Evolutionary conservation across 2,888 invertebrate species (phyloP).

Genomic region (Melinaea marsaeus): DNA sequence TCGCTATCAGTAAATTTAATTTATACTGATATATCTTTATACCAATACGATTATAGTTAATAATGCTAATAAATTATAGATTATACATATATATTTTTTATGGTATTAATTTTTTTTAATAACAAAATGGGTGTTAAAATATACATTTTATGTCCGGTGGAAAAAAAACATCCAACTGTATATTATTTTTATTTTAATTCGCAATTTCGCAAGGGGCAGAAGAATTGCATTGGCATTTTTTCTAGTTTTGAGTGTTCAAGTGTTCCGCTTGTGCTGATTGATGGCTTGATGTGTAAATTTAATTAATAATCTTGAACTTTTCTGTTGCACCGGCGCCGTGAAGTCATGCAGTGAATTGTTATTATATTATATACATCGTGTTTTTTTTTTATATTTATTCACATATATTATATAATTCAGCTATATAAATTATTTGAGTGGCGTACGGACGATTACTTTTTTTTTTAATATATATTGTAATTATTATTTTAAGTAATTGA

Average conservation of each 20-base stretch:
- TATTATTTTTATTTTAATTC: too few relatives aligned
- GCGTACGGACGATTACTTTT: constrained; percentile 21
- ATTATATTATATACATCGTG: constrained; percentile 16
- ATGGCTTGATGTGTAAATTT: constrained; percentile 34
- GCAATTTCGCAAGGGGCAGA: too few relatives aligned
- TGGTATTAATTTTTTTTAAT: too few relatives aligned
- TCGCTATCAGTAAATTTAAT: too few relatives aligned
- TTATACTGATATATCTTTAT: too few relatives aligned
- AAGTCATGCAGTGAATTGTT: constrained; percentile 26
- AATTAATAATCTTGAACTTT: constrained; percentile 27
- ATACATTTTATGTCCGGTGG: too few relatives aligned
- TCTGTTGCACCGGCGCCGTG: constrained; percentile 30
- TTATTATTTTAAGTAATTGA: constrained; percentile 33
- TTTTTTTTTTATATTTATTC: constrained; percentile 5
- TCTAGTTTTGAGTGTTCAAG: constrained; percentile 29
- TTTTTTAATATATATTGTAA: constrained; percentile 11
- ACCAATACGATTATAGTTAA: too few relatives aligned
- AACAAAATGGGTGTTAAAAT: too few relatives aligned
- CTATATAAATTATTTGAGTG: constrained; percentile 23
- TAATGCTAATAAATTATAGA: too few relatives aligned
- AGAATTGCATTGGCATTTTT: not conserved
- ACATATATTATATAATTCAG: constrained; percentile 17
- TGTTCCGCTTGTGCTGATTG: constrained; percentile 41
- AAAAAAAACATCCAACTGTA: too few relatives aligned
- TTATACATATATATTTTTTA: too few relatives aligned